Evolutionary conservation across 1,140 invertebrate genomes (phyloP), one percentile per base, ranked within the genome.

Genomic region (Oscheius sp.): DNA sequence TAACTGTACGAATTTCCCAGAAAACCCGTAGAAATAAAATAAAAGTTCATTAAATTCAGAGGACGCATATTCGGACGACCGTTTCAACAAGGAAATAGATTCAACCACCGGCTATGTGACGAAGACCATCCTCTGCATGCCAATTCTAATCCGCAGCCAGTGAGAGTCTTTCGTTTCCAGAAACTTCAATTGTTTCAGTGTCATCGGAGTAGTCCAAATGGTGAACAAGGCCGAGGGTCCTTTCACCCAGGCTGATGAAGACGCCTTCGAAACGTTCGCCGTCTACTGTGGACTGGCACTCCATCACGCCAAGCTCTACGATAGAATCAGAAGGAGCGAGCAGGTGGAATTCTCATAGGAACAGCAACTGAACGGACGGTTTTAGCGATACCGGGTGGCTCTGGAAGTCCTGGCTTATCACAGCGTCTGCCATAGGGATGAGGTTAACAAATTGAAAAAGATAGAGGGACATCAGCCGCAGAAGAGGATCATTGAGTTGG

Each of bases 151-250:
- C 58, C 85, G 90, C 72, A 89, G 89, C 20, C 87, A 87, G 86
- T 86, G 77, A 84, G 80, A 55, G 23, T 29, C 31, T 13, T 45
- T 31, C n/a, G 38, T 23, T 73, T 32, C 18, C 23, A 15, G 10
- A 13, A 10, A 59, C 0, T 28, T 59, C 0, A 18, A 63, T 32
- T 45, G 42, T 32, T 63, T 55, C 78, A 88, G 87, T 74, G 88
- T 92, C 10, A 91, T 92, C 62, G 91, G 91, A 7, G 91, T 93
- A 1, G 90, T 93, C 2, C 91, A 93, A 86, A 93, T 93, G 91
- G 91, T 93, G 0, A 93, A 93, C 82, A 93, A 93, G 84, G 85
- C 88, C 28, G 85, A 87, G 35, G 90, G 90, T 1, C 82, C 84
- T 20, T 93, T 93, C 81, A 91, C 88, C 15, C 89, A 88, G 79